A percentile compares a stretch with the other conserved stretches of the same genome.
Evolutionary conservation across 2,113 vertebrate species (phyloP).

Genomic region (Fukomys damarensis): DNA sequence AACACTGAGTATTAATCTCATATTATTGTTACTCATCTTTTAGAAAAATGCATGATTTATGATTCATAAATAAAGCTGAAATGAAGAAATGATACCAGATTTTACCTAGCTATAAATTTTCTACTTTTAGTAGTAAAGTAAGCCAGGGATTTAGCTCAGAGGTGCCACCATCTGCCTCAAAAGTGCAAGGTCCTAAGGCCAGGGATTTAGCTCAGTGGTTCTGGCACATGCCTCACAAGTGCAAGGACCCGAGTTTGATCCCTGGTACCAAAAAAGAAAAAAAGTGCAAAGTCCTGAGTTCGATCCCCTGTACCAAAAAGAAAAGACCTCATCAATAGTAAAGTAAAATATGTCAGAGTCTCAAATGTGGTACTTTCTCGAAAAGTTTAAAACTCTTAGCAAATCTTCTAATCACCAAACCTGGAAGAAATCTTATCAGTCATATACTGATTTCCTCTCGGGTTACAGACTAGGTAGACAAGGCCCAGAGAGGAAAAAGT

Average conservation of each 20-base stretch:
- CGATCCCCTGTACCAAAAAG: no score
- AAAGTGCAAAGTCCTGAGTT: no score
- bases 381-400: constrained; percentile 21
- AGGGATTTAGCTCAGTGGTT: no score
- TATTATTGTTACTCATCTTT: neutral
- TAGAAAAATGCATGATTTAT: constrained; percentile 16
- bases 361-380: neutral
- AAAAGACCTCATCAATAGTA: no score
- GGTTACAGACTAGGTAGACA: neutral
- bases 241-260: no score
- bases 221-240: no score
- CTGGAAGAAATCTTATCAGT: neutral
- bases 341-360: neutral
- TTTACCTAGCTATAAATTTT: constrained; percentile 14
- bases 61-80: constrained; percentile 15
- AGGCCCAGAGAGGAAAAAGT: neutral
- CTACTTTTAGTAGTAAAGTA: neutral
- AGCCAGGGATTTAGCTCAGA: no score
- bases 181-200: no score
- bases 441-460: neutral
- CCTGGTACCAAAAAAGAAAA: no score
- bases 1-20: neutral
- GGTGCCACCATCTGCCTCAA: no score
- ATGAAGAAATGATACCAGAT: neutral
- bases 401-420: neutral